These are phyloP conservation scores for Donacobius atricapilla DNA, from an alignment of 2,113 vertebrate species.

Conservation along the genomic window DNA sequence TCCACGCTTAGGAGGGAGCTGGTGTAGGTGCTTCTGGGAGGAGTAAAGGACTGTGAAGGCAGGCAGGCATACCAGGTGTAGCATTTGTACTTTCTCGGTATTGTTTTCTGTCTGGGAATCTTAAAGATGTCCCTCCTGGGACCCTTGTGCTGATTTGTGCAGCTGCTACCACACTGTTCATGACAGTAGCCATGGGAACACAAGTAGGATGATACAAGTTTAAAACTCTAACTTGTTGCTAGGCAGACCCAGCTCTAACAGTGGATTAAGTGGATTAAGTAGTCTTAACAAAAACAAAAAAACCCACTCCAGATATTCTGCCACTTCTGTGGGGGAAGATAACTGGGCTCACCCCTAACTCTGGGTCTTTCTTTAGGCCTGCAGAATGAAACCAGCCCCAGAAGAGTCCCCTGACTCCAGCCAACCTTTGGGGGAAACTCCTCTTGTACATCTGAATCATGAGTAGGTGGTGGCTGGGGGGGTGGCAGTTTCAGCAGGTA, in stretches of 20 bases:
- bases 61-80: background rate
- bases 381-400: background rate
- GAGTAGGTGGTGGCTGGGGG: background rate
- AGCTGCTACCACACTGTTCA: slow-evolving; percentile 56
- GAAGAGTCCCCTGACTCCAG: background rate
- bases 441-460: background rate
- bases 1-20: background rate
- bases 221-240: slow-evolving; percentile 75
- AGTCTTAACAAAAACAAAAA: slow-evolving; percentile 29
- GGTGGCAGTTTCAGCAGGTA: background rate
- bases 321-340: background rate
- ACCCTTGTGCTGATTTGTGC: slow-evolving; percentile 57
- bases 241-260: slow-evolving; percentile 62
- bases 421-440: background rate
- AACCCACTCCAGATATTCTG: background rate
- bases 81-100: background rate
- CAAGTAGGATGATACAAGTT: slow-evolving; percentile 69
- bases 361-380: background rate
- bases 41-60: background rate
- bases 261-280: slow-evolving; percentile 55
- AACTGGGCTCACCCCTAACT: background rate
- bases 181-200: slow-evolving; percentile 77
- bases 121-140: slow-evolving; percentile 57
- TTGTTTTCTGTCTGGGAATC: slow-evolving; percentile 54
- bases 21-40: background rate